phyloP scores from a whole-genome alignment of 2,888 invertebrate species.

The Didymodactylos carnosus region DNA sequence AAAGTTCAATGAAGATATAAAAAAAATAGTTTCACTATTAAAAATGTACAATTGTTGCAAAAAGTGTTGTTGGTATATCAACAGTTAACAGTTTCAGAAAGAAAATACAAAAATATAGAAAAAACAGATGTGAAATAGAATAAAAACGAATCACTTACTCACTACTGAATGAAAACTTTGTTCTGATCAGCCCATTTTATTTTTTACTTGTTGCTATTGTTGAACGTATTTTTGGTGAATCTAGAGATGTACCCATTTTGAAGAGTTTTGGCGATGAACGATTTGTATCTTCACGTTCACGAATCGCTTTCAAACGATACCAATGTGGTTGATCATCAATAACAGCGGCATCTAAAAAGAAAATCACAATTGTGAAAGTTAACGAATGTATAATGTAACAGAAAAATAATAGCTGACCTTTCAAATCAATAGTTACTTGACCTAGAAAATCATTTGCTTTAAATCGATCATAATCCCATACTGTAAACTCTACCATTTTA shows the following conservation, averaged over 20 bases:
- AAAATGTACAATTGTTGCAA: too few relatives aligned
- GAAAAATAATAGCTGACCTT: slow-evolving; percentile 24
- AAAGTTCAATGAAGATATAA: too few relatives aligned
- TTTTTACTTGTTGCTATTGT: neutral
- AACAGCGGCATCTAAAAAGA: neutral
- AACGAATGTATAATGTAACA: too few relatives aligned
- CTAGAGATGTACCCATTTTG: neutral
- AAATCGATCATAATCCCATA: slow-evolving; percentile 43
- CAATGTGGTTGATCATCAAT: neutral
- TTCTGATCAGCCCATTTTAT: too few relatives aligned
- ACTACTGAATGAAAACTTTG: too few relatives aligned
- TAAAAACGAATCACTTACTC: too few relatives aligned
- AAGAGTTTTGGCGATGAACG: neutral
- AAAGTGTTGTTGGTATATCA: too few relatives aligned
- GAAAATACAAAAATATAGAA: too few relatives aligned
- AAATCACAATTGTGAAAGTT: neutral
- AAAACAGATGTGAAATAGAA: too few relatives aligned
- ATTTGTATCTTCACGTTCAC: neutral
- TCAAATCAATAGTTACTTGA: slow-evolving; percentile 35
- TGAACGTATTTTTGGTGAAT: neutral
- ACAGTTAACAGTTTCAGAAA: too few relatives aligned
- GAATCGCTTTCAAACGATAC: neutral
- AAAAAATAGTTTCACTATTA: too few relatives aligned
- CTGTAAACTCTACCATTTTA: slow-evolving; percentile 41
- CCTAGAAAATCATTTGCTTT: slow-evolving; percentile 42